Percentiles rank a stretch among this genome's conserved stretches.
Conservation (phyloP, 2,888 invertebrate genomes). For the Synergus umbraculus region DNA sequence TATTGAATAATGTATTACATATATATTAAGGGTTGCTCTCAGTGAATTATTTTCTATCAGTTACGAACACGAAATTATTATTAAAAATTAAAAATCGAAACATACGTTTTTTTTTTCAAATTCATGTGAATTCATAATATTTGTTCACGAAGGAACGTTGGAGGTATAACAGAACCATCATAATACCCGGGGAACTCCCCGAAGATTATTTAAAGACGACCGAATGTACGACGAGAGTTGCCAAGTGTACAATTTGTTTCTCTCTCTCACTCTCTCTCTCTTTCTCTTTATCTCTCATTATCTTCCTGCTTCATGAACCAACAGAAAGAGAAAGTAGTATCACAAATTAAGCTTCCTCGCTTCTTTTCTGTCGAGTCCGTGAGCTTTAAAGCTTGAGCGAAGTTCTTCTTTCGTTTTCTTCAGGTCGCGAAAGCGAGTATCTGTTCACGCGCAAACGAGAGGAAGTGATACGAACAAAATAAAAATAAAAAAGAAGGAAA, state of each 20-base stretch:
- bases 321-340: slow-evolving; percentile 3
- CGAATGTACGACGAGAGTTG: slow-evolving; percentile 56
- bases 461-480: not conserved
- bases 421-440: not conserved
- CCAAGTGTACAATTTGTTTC: slow-evolving; percentile 55
- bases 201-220: slow-evolving; percentile 62
- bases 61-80: not conserved
- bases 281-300: slow-evolving; percentile 45
- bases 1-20: not conserved
- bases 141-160: not conserved
- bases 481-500: not conserved
- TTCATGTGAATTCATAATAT: not conserved
- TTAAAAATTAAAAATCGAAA: not conserved
- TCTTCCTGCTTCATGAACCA: not conserved
- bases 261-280: slow-evolving; percentile 51
- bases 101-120: not conserved
- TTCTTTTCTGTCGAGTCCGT: not conserved
- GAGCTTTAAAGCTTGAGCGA: not conserved
- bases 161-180: not conserved
- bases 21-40: too few relatives aligned
- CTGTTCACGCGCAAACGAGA: not conserved
- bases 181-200: slow-evolving; percentile 18
- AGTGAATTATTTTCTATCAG: not conserved
- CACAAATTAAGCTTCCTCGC: not conserved
- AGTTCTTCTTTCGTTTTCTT: not conserved